Evolutionary conservation across 1,140 invertebrate genomes (phyloP).

Genomic region (Leptinotarsa lineolata): DNA sequence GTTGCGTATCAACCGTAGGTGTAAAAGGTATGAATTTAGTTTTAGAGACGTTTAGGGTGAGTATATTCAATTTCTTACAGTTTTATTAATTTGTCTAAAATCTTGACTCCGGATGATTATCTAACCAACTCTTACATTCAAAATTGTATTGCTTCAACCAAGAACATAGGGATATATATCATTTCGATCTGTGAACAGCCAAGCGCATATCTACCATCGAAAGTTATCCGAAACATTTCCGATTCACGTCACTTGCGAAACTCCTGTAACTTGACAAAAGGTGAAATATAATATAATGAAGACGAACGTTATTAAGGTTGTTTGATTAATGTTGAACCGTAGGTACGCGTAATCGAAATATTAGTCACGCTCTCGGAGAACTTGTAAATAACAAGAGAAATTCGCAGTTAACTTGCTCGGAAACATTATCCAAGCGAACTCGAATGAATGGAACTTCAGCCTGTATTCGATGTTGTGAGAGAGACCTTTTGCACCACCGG

Average conservation of each 20-base stretch:
- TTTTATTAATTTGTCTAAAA: no score
- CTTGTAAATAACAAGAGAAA: slow-evolving; percentile 8
- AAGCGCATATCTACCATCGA: no score
- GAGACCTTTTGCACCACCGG: background rate
- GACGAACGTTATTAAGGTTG: background rate
- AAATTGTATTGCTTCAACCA: no score
- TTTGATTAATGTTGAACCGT: slow-evolving; percentile 1
- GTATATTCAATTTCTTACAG: no score
- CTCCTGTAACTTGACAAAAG: background rate
- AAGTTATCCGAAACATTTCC: background rate
- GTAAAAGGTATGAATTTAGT: no score
- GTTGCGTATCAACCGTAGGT: no score
- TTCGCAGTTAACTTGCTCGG: background rate
- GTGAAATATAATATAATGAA: background rate
- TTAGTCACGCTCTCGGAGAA: background rate
- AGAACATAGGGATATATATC: no score
- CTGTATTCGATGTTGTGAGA: background rate
- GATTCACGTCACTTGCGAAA: background rate
- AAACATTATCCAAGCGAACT: slow-evolving; percentile 2
- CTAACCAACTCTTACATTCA: no score
- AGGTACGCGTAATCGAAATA: slow-evolving; percentile 2
- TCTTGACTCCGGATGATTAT: no score
- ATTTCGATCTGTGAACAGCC: no score
- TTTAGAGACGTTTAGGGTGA: no score
- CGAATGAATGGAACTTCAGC: background rate